Percentiles rank a stretch among this genome's conserved stretches.
Evolutionary conservation across 2,888 invertebrate genomes (phyloP).

Genomic region (Andricus curvator): DNA sequence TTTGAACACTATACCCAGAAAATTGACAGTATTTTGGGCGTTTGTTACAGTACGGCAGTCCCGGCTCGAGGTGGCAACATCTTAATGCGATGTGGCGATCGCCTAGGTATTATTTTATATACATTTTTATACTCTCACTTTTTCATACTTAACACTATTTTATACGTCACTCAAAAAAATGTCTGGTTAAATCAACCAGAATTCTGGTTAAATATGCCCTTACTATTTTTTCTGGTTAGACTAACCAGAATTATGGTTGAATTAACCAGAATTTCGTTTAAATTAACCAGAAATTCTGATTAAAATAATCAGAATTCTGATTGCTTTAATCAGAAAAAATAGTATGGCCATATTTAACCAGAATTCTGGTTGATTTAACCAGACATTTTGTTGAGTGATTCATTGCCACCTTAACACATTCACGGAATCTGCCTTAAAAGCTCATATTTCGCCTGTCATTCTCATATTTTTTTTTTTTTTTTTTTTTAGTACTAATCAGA

Average conservation of each 20-base stretch:
- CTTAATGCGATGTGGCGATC: constrained; percentile 83
- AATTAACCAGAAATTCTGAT: too few relatives aligned
- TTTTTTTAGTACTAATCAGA: background rate
- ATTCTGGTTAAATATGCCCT: too few relatives aligned
- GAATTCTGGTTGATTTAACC: too few relatives aligned
- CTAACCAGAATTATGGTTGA: too few relatives aligned
- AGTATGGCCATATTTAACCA: too few relatives aligned
- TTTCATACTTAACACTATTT: background rate
- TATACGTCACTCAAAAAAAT: too few relatives aligned
- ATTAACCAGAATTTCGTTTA: too few relatives aligned
- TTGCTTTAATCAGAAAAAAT: too few relatives aligned
- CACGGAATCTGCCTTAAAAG: background rate
- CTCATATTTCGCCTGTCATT: background rate
- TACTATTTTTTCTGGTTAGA: too few relatives aligned
- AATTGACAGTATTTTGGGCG: constrained; percentile 70
- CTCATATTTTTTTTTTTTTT: background rate
- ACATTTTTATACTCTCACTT: constrained; percentile 13
- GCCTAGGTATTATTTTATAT: constrained; percentile 73
- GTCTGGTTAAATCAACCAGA: too few relatives aligned
- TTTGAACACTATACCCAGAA: constrained; percentile 62
- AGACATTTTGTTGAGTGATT: too few relatives aligned
- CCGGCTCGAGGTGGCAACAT: constrained; percentile 91
- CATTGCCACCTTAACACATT: constrained; percentile 2
- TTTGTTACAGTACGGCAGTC: constrained; percentile 94
- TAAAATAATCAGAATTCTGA: too few relatives aligned